Evolutionary conservation across 1,140 invertebrate genomes (phyloP).

Genomic region (Colletes gigas): DNA sequence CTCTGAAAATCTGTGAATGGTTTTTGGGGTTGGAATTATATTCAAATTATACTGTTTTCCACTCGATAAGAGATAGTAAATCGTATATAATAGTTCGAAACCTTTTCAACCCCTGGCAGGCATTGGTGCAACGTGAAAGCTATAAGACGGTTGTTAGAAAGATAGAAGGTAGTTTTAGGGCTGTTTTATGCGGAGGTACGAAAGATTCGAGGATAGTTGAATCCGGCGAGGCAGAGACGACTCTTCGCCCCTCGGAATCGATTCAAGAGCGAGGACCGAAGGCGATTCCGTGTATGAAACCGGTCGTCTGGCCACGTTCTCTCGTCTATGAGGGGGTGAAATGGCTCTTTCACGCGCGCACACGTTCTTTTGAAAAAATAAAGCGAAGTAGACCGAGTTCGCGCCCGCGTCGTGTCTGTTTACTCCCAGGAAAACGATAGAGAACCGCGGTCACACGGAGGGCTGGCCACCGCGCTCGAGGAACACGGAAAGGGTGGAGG

Average conservation of each 20-base stretch:
- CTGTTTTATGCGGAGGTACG: no score
- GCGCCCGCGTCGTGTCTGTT: conserved; percentile 51
- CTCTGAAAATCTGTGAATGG: no score
- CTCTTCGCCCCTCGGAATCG: neutral
- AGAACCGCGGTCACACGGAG: conserved; percentile 33
- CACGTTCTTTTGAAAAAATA: conserved; percentile 57
- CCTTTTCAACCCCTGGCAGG: no score
- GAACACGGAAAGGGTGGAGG: conserved; percentile 12
- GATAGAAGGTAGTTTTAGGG: no score
- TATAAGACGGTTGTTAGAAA: no score
- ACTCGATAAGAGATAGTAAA: no score
- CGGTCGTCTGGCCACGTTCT: conserved; percentile 35
- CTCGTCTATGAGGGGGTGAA: conserved; percentile 11
- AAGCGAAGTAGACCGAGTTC: conserved; percentile 49
- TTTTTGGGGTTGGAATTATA: no score
- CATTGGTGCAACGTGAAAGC: no score
- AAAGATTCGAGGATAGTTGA: no score
- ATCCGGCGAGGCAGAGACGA: no score
- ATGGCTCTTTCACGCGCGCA: conserved; percentile 30
- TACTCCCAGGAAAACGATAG: conserved; percentile 35
- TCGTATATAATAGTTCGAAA: no score
- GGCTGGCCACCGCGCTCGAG: conserved; percentile 1
- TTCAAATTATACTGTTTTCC: no score
- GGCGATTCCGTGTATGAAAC: conserved; percentile 10
- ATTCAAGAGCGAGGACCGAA: conserved; percentile 1